Evolutionary conservation across 2,113 vertebrate species (phyloP), one percentile per base, ranked within the genome.

Genomic region (Rhagologus leucostigma): DNA sequence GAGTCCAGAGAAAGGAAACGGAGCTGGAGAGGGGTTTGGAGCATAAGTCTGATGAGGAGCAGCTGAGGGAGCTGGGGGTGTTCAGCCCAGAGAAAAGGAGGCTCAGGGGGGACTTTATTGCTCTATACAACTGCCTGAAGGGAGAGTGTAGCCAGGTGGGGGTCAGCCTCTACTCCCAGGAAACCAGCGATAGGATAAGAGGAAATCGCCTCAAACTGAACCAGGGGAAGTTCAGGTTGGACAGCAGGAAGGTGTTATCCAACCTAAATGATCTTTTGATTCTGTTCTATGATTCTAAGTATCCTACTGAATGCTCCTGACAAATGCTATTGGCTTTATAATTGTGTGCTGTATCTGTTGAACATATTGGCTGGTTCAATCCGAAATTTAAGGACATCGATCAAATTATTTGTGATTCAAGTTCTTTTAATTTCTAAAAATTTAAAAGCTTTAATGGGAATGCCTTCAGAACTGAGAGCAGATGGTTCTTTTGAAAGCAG

Each of bases 1-100:
- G 2, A 10, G 7, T 26, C 50, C 50, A 57, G 16, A 57, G 50
- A 41, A 42, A 13, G 39, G 20, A 4, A 65, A 2, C 0, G 1
- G 29, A 41, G 42, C 60, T 50, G 65, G 62, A 22, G 41, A 46
- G 10, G 56, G 16, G 16, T 18, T n/a, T 30, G 62, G 33, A 55
- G n/a, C 47, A 4, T 23, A 29, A 19, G 13, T 16, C 37, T 22
- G 16, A 3, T 30, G 46, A 41, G 65, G 46, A 52, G 37, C 2
- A 3, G 11, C 41, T 74, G 41, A 64, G 41, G 59, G 30, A 76
- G 35, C 20, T 75, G 52, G 16, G 70, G 8, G 6, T 19, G 3
- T 47, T 65, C 1, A 41, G 6, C 13, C 16, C 41, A 52, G 60
- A 42, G 30, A 14, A 75, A 2, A 50, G 4, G 10, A 57, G 30